Evolutionary conservation across 2,797 vertebrate species (phyloP).

Genomic region (Chanos chanos): DNA sequence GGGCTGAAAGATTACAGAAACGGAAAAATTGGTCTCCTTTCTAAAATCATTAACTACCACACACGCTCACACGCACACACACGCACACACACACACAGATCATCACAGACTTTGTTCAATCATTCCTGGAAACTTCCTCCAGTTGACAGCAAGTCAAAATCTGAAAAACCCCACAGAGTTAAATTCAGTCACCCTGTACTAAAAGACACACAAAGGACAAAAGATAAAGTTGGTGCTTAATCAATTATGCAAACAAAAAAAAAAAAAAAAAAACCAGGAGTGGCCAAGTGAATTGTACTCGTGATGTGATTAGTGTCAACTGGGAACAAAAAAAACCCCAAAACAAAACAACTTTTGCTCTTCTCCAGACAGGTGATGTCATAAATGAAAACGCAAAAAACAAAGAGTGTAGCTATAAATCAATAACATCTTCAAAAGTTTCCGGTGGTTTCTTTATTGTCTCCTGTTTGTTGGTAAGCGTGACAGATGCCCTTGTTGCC

Average conservation of each 20-base stretch:
- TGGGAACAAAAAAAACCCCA: slow-evolving; percentile 7
- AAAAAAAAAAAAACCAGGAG: slow-evolving; percentile 47
- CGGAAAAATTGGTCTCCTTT: no score
- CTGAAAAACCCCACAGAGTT: no score
- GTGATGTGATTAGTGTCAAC: slow-evolving; percentile 55
- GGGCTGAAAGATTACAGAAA: no score
- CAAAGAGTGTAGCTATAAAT: slow-evolving; percentile 34
- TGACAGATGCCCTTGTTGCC: slow-evolving; percentile 72
- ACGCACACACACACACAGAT: no score
- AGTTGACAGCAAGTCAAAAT: no score
- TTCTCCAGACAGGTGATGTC: slow-evolving; percentile 35
- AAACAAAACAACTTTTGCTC: background rate
- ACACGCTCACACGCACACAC: no score
- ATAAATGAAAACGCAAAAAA: slow-evolving; percentile 46
- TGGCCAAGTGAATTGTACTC: slow-evolving; percentile 52
- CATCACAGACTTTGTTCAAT: no score
- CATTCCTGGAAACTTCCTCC: no score
- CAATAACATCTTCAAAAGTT: slow-evolving; percentile 41
- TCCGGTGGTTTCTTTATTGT: slow-evolving; percentile 45
- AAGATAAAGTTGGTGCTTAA: slow-evolving; percentile 33
- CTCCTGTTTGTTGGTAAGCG: slow-evolving; percentile 32
- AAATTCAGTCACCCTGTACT: slow-evolving; percentile 1
- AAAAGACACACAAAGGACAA: slow-evolving; percentile 15
- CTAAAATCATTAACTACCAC: no score
- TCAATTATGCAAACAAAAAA: slow-evolving; percentile 59